Base-by-base conservation (phyloP, 1,140 invertebrate genomes). In the Dendroctonus valens region DNA sequence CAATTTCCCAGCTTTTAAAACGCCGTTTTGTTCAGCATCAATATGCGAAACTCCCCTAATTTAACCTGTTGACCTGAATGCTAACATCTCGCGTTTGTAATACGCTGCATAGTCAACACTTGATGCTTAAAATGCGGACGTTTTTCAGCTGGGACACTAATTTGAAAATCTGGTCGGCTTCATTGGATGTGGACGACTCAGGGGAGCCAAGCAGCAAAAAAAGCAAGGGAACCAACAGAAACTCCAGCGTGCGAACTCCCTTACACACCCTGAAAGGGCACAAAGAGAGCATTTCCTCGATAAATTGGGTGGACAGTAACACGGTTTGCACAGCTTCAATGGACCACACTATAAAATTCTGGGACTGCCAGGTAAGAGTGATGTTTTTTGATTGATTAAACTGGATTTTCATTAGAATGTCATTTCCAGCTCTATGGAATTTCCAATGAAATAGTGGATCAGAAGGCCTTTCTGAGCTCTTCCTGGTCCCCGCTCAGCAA, bases 331-430 rank as follows among this genome's bases (percentile, higher is more conserved):
- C 94, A 0, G 85, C 87, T 69, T 91, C 91, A 2, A 97, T 96
- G 95, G 97, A 99, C 83, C 96, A 99, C 74, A 94, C 95, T 0
- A 81, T 99, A 7, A 90, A 92, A 78, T 73, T 97, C 5, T 99
- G 97, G 97, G 96, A 99, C 81, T 82, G 69, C 14, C 76, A 79
- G 64, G 76, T 77, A 72, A 52, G 15, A 46, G 12, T 46, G 12
- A 46, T 46, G 44, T 52, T 41, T 55, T 52, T 41, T 55, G 7
- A 55, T 55, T 52, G 9, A 14, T n/a, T n/a, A 8, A 41, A n/a
- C 53, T 0, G 41, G 39, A n/a, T 41, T 55, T 40, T n/a, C 39
- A 41, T 41, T 55, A 41, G 39, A 52, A n/a, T 55, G 0, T 42
- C 37, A 42, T 59, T 72, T 92, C 26, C 89, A 95, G 78, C 78